Percentiles rank a stretch among this genome's conserved stretches.
Evolutionary conservation across 2,797 vertebrate species (phyloP).

Genomic region (Muscicapa comitata): DNA sequence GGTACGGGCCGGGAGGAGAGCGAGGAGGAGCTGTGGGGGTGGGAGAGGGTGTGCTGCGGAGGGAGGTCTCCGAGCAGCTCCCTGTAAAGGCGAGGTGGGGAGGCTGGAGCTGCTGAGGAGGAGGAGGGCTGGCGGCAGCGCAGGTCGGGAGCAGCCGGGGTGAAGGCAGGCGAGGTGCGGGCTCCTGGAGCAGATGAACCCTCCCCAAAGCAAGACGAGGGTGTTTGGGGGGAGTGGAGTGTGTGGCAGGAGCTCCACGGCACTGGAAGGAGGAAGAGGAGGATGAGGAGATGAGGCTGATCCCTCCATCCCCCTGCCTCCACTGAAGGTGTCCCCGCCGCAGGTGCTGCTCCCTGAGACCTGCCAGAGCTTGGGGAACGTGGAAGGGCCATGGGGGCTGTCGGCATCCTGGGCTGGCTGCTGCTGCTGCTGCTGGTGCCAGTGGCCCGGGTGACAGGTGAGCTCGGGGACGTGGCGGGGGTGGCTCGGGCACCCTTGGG

Average conservation of each 20-base stretch:
- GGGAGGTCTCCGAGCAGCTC: not conserved
- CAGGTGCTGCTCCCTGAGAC: not conserved
- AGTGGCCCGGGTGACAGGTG: not conserved
- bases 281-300: not conserved
- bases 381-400: not conserved
- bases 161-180: not conserved
- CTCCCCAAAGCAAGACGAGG: not conserved
- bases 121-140: not conserved
- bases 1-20: not conserved
- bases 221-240: rapidly evolving
- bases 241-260: rapidly evolving
- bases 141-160: not conserved
- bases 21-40: conserved; percentile 45
- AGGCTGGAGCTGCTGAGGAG: not conserved
- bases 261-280: not conserved
- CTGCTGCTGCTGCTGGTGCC: not conserved
- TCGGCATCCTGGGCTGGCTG: not conserved
- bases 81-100: not conserved
- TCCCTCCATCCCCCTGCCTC: not conserved
- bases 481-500: not conserved
- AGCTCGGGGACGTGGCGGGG: rapidly evolving
- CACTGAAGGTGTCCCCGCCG: not conserved
- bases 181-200: not conserved
- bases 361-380: not conserved
- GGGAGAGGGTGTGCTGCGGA: conserved; percentile 30